Evolutionary conservation across 2,797 vertebrate species (phyloP).

Genomic region (Dicrostonyx torquatus): DNA sequence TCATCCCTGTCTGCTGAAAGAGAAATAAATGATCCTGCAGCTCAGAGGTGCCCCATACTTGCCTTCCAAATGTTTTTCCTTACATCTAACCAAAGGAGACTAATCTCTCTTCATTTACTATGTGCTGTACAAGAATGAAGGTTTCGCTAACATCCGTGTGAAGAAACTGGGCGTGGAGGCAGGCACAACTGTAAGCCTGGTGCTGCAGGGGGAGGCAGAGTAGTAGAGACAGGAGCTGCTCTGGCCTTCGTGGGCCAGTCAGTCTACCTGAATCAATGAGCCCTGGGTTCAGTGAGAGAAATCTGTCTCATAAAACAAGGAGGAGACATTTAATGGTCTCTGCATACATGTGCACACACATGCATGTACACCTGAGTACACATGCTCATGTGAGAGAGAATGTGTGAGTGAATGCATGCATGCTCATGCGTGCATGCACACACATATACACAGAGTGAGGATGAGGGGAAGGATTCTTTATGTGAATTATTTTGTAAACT

Average conservation of each 20-base stretch:
- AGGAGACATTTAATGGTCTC: not conserved
- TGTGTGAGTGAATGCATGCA: too few species aligned
- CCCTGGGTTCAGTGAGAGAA: not conserved
- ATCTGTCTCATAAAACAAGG: not conserved
- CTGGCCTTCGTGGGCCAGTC: not conserved
- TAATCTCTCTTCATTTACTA: not conserved
- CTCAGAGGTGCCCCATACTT: not conserved
- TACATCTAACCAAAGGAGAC: not conserved
- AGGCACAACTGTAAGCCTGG: too few species aligned
- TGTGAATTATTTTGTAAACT: not conserved
- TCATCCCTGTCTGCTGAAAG: not conserved
- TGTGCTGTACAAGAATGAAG: not conserved
- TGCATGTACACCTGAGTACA: not conserved
- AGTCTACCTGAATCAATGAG: not conserved
- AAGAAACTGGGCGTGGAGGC: not conserved
- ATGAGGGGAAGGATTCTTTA: not conserved
- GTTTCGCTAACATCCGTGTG: not conserved
- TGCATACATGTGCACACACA: not conserved
- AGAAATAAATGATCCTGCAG: not conserved
- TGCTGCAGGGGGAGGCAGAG: not conserved
- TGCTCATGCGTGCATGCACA: not conserved
- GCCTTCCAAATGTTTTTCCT: conserved; percentile 2
- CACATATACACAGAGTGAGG: not conserved
- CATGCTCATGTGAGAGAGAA: too few species aligned
- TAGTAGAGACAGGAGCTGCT: not conserved